A percentile compares a stretch with the other conserved stretches of the same genome.
Evolutionary conservation across 2,113 vertebrate genomes (phyloP).

Genomic region (Formicarius rufipectus): DNA sequence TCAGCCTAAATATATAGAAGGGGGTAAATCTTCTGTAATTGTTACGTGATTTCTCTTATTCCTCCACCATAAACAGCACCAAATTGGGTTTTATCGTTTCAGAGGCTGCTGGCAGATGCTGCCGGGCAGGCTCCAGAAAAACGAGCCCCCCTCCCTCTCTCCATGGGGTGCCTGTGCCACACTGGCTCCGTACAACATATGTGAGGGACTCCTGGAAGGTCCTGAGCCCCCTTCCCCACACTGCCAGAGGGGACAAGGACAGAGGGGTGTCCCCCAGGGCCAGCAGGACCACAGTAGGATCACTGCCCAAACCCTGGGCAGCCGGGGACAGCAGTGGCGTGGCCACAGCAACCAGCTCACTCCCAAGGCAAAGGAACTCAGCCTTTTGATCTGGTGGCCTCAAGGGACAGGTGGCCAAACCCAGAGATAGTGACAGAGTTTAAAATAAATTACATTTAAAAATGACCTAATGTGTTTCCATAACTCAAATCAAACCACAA

Average conservation of each 20-base stretch:
- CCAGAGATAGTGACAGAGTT: background rate
- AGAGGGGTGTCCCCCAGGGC: background rate
- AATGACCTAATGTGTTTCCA: background rate
- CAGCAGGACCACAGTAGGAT: background rate
- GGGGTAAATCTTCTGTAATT: slow-evolving; percentile 49
- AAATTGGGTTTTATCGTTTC: background rate
- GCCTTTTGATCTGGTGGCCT: background rate
- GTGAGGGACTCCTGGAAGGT: background rate
- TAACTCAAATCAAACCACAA: background rate
- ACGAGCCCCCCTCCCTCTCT: background rate
- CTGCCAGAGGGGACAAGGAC: background rate
- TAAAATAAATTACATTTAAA: fast-evolving
- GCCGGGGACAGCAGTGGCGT: background rate
- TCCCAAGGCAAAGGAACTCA: fast-evolving
- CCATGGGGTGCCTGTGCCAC: fast-evolving
- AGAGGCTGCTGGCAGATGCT: background rate
- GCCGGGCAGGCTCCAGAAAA: background rate
- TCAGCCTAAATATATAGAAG: background rate
- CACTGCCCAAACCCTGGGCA: background rate
- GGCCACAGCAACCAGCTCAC: background rate
- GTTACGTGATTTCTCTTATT: slow-evolving; percentile 24
- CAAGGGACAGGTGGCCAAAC: background rate
- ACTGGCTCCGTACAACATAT: background rate
- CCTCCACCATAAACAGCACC: background rate
- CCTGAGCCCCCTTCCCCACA: background rate